Conservation (phyloP, 2,797 vertebrate genomes). For the Syngnathus acus region DNA sequence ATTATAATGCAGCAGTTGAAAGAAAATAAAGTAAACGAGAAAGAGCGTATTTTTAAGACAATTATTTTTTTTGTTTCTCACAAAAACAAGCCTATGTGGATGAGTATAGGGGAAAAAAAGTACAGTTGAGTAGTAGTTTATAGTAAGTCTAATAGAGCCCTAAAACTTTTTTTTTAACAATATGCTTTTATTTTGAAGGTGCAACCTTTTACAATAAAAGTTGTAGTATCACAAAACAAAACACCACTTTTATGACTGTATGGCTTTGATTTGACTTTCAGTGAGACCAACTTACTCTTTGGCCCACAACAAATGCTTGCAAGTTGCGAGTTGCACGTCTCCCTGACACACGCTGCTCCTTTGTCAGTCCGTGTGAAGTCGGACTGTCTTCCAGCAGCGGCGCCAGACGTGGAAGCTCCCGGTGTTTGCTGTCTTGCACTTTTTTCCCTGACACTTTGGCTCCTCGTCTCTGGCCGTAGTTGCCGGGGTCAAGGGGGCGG, state of each 20-base stretch:
- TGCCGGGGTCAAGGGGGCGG: constrained; percentile 65
- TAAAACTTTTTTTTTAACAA: too few relatives aligned
- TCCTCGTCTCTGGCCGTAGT: constrained; percentile 69
- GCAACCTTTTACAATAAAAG: too few relatives aligned
- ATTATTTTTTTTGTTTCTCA: too few relatives aligned
- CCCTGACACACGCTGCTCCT: constrained; percentile 53
- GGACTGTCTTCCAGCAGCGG: constrained; percentile 60
- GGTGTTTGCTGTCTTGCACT: constrained; percentile 46
- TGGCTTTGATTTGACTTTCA: not conserved
- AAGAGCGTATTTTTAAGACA: too few relatives aligned
- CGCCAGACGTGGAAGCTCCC: constrained; percentile 41
- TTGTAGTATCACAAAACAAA: too few relatives aligned
- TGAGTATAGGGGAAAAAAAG: too few relatives aligned
- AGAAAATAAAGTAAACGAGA: too few relatives aligned
- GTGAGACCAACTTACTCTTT: not conserved
- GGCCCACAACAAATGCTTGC: constrained; percentile 18
- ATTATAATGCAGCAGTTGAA: not conserved
- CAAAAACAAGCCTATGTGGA: too few relatives aligned
- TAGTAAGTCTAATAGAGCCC: too few relatives aligned
- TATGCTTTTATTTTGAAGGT: too few relatives aligned
- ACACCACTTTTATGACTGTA: not conserved
- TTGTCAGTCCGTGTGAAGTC: constrained; percentile 69
- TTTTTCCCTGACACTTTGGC: constrained; percentile 62
- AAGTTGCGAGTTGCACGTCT: constrained; percentile 48
- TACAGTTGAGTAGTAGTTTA: too few relatives aligned